A percentile compares a stretch with the other conserved stretches of the same genome.
Evolutionary conservation across 2,797 vertebrate species (phyloP).

Genomic region (Melanotaenia nigrans): DNA sequence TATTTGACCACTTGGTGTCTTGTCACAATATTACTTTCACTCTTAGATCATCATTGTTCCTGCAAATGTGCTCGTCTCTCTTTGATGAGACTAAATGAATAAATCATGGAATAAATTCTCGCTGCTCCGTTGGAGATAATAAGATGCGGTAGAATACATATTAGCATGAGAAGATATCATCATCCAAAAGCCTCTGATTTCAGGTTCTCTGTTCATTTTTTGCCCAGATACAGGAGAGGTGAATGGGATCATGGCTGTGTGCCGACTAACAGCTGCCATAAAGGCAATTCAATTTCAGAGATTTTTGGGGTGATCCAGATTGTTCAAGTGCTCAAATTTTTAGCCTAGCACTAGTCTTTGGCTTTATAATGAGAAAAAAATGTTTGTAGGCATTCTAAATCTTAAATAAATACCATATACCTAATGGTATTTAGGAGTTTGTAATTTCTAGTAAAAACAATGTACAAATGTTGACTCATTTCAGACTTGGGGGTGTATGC

Average conservation of each 20-base stretch:
- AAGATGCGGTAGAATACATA: constrained; percentile 48
- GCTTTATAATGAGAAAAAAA: no score
- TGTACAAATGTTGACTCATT: no score
- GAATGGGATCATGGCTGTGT: constrained; percentile 44
- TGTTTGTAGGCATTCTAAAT: no score
- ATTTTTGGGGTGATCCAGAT: constrained; percentile 40
- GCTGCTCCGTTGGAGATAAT: constrained; percentile 46
- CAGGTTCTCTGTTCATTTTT: constrained; percentile 52
- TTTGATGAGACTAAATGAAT: constrained; percentile 47
- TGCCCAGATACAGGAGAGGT: constrained; percentile 61
- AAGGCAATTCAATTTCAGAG: constrained; percentile 18
- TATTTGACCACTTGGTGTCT: constrained; percentile 15
- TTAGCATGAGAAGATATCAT: constrained; percentile 62
- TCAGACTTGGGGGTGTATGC: background rate
- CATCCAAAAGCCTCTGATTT: constrained; percentile 43
- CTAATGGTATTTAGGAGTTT: no score
- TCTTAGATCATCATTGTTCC: constrained; percentile 12
- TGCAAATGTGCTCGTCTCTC: constrained; percentile 17
- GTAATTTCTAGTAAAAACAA: no score
- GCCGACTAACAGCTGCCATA: constrained; percentile 34
- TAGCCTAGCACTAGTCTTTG: background rate
- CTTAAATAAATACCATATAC: no score
- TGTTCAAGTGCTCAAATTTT: constrained; percentile 4
- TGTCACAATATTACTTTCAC: constrained; percentile 4
- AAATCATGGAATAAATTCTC: constrained; percentile 51